These are phyloP conservation scores for Tangara arthus DNA, from an alignment of 2,797 vertebrate genomes.

Conservation along the genomic window DNA sequence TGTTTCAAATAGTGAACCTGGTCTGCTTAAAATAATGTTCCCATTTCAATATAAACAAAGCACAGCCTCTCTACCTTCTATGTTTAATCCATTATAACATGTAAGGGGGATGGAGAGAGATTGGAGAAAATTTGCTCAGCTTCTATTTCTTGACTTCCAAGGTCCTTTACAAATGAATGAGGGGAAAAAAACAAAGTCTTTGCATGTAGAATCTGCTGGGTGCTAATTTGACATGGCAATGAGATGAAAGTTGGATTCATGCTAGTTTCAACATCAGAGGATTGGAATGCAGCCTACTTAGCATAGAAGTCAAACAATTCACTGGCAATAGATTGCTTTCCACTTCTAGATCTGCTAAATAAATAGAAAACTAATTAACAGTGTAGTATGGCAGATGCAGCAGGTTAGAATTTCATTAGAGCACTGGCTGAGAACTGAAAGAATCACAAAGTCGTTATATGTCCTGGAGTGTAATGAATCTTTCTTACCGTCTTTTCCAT, in stretches of 20 bases:
- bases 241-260: conserved; percentile 75
- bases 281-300: conserved; percentile 82
- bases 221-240: conserved; percentile 77
- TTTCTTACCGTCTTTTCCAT: neutral
- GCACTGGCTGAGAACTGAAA: conserved; percentile 56
- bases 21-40: neutral
- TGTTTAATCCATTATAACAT: neutral
- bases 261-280: conserved; percentile 81
- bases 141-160: conserved; percentile 38
- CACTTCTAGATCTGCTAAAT: conserved; percentile 79
- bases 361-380: conserved; percentile 87
- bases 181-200: neutral
- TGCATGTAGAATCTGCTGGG: conserved; percentile 69
- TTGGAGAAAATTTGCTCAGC: neutral
- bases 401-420: conserved; percentile 76
- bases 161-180: conserved; percentile 32
- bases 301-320: conserved; percentile 81
- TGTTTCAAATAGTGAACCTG: neutral
- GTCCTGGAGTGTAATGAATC: conserved; percentile 4
- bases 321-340: conserved; percentile 76
- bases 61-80: neutral
- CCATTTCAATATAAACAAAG: neutral
- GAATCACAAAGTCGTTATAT: conserved; percentile 28
- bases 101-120: neutral
- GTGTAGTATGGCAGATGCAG: conserved; percentile 64